phyloP scores from a whole-genome alignment of 2,888 invertebrate species.

The Ferdinandea cuprea region DNA sequence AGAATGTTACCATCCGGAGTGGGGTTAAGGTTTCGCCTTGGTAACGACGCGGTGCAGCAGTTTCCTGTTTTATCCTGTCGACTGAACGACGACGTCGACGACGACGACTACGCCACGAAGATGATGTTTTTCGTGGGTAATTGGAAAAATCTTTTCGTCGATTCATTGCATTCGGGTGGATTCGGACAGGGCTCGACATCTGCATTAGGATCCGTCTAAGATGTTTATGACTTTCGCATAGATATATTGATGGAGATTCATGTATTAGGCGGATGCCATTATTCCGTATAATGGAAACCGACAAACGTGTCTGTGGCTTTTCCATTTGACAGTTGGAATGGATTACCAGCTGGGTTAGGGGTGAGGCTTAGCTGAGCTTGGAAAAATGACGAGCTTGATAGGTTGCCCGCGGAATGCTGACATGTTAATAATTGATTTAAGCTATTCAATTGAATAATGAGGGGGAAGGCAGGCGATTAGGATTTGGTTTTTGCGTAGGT shows the following conservation, averaged over 20 bases:
- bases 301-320: slow-evolving; percentile 29
- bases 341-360: slow-evolving; percentile 32
- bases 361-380: background rate
- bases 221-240: slow-evolving; percentile 57
- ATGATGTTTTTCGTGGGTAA: slow-evolving; percentile 39
- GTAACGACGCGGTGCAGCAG: slow-evolving; percentile 51
- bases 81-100: too few species aligned
- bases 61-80: slow-evolving; percentile 54
- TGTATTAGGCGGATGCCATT: background rate
- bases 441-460: slow-evolving; percentile 49
- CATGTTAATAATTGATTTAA: slow-evolving; percentile 67
- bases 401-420: slow-evolving; percentile 56
- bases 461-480: slow-evolving; percentile 39
- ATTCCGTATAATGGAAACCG: slow-evolving; percentile 8
- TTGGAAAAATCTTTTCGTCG: slow-evolving; percentile 57
- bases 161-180: slow-evolving; percentile 42
- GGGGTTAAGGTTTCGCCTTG: slow-evolving; percentile 16
- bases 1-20: background rate
- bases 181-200: slow-evolving; percentile 51
- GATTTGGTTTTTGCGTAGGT: slow-evolving; percentile 38
- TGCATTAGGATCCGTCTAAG: slow-evolving; percentile 46
- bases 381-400: slow-evolving; percentile 39
- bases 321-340: slow-evolving; percentile 37
- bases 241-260: slow-evolving; percentile 46
- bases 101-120: too few species aligned